phyloP scores from a whole-genome alignment of 1,140 invertebrate species.

The Gonatopus flavifemur region DNA sequence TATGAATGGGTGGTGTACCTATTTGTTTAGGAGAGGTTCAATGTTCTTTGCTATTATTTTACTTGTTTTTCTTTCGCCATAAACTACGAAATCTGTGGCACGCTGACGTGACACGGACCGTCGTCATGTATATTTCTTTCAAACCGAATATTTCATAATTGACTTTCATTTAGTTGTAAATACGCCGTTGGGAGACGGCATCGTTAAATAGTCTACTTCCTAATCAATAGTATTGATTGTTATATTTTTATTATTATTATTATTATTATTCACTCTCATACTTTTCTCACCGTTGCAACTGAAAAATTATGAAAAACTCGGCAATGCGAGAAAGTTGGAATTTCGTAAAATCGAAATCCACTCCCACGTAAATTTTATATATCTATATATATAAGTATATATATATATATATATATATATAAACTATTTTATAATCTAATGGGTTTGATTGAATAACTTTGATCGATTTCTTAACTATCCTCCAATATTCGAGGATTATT shows the following conservation, averaged over 20 bases:
- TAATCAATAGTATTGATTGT: slow-evolving; percentile 6
- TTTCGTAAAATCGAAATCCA: too few species aligned
- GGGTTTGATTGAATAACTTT: slow-evolving; percentile 17
- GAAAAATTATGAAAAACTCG: too few species aligned
- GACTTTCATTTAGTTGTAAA: slow-evolving; percentile 44
- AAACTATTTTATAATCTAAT: neutral
- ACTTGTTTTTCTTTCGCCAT: neutral
- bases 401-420: slow-evolving; percentile 1
- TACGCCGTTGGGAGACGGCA: slow-evolving; percentile 12
- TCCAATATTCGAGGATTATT: neutral
- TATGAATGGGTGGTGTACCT: too few species aligned
- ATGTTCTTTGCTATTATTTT: neutral
- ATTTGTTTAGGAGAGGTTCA: slow-evolving; percentile 17
- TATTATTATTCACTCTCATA: too few species aligned
- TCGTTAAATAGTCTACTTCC: slow-evolving; percentile 24
- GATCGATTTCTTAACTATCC: neutral
- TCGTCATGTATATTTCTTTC: slow-evolving; percentile 10
- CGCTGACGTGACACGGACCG: neutral
- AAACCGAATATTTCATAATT: slow-evolving; percentile 39
- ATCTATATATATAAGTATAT: too few species aligned
- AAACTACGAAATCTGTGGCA: neutral
- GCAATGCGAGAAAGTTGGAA: too few species aligned
- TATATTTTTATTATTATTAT: too few species aligned
- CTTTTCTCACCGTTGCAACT: too few species aligned
- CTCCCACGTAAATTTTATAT: slow-evolving; percentile 5